Conservation (phyloP, 2,113 vertebrate genomes). For the Xiphorhynchus elegans region DNA sequence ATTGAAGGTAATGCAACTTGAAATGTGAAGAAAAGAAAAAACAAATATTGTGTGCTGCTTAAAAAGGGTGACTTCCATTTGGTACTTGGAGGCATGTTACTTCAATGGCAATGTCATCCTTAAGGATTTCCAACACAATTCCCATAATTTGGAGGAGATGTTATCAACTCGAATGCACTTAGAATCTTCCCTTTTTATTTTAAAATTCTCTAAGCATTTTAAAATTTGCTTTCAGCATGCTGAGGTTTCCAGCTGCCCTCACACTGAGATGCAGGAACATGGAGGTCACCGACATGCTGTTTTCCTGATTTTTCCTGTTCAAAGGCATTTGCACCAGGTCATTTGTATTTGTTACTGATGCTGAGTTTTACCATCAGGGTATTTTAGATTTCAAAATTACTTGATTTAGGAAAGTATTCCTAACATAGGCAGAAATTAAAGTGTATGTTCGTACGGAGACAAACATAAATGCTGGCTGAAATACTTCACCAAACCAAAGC, state of each 20-base stretch:
- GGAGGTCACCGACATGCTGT: neutral
- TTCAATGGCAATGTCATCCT: neutral
- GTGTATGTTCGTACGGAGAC: neutral
- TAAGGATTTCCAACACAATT: neutral
- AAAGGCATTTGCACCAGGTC: neutral
- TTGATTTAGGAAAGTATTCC: slow-evolving; percentile 1
- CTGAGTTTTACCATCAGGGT: slow-evolving; percentile 14
- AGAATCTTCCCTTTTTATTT: neutral
- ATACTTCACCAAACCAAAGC: neutral
- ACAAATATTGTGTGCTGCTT: neutral
- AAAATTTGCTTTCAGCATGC: neutral
- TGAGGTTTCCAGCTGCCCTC: neutral
- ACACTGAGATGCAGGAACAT: neutral
- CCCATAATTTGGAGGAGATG: no score
- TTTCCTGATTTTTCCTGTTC: neutral
- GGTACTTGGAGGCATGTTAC: neutral
- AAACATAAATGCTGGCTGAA: neutral
- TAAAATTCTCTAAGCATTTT: neutral
- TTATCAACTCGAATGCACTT: neutral
- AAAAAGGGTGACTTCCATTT: neutral
- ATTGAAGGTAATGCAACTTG: neutral
- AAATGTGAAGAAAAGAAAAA: neutral
- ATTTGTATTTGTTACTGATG: slow-evolving; percentile 18
- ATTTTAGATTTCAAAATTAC: slow-evolving; percentile 32
- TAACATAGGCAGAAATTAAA: neutral